Evolutionary conservation across 2,113 vertebrate species (phyloP).

Genomic region (Eubucco bourcierii): DNA sequence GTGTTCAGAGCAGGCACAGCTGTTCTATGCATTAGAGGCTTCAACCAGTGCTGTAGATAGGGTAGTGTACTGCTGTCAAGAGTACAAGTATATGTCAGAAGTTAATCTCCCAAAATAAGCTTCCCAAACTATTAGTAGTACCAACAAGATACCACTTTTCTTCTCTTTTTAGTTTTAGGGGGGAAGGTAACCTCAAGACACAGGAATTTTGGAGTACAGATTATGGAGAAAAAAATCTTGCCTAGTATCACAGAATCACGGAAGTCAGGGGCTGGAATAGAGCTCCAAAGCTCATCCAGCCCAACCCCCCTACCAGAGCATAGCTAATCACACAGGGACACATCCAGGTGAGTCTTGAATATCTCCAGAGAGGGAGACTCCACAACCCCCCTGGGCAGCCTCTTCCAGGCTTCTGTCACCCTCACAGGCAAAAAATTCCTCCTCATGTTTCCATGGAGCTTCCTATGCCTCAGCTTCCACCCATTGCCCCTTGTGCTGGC

Average conservation of each 20-base stretch:
- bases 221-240: neutral
- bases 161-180: neutral
- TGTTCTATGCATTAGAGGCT: neutral
- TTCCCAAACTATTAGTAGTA: neutral
- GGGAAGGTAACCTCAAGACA: neutral
- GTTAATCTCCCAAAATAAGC: neutral
- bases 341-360: too few relatives aligned
- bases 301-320: too few relatives aligned
- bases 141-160: neutral
- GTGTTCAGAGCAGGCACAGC: neutral
- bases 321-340: too few relatives aligned
- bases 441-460: too few relatives aligned
- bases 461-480: too few relatives aligned
- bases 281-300: neutral
- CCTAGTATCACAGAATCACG: neutral
- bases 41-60: neutral
- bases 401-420: too few relatives aligned
- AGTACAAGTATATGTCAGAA: neutral
- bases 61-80: neutral
- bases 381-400: too few relatives aligned
- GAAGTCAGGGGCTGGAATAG: neutral
- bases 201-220: neutral
- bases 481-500: too few relatives aligned
- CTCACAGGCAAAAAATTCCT: too few relatives aligned
- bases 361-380: too few relatives aligned